These are phyloP conservation scores for Nasonia vitripennis DNA, from an alignment of 1,140 invertebrate species.

Conservation along the genomic window DNA sequence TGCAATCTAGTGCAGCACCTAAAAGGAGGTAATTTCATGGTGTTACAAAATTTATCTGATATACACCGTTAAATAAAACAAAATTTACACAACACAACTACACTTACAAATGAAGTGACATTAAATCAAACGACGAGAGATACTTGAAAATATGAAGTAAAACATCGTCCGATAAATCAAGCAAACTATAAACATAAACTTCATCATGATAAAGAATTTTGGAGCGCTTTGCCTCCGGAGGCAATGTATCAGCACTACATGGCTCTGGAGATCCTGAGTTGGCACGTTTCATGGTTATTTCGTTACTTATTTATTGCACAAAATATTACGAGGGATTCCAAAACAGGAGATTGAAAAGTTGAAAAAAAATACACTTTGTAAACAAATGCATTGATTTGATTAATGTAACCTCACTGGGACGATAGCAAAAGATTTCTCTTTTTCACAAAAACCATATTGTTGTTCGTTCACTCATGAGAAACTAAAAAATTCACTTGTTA, in stretches of 20 bases:
- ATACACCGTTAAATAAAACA: not conserved
- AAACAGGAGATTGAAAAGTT: not conserved
- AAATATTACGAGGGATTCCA: not conserved
- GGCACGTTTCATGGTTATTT: constrained; percentile 62
- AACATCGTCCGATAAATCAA: constrained; percentile 75
- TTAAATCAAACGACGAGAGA: constrained; percentile 72
- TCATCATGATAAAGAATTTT: constrained; percentile 54
- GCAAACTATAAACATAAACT: constrained; percentile 53
- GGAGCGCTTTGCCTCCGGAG: constrained; percentile 58
- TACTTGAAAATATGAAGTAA: constrained; percentile 75
- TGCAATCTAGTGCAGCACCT: constrained; percentile 74
- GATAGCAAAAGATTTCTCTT: not conserved
- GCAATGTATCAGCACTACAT: constrained; percentile 55
- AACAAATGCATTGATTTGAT: constrained; percentile 39
- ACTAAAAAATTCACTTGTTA: not conserved
- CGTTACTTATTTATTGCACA: not conserved
- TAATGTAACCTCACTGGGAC: constrained; percentile 36
- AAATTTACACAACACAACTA: not conserved
- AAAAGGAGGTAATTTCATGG: constrained; percentile 33
- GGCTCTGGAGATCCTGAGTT: constrained; percentile 66
- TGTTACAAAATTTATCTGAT: not conserved
- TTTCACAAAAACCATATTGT: constrained; percentile 15
- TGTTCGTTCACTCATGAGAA: not conserved
- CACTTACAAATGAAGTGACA: constrained; percentile 74
- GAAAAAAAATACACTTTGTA: constrained; percentile 14